Evolutionary conservation across 2,888 invertebrate species (phyloP), one percentile per base, ranked within the genome.

Genomic region (Cantharis lateralis): DNA sequence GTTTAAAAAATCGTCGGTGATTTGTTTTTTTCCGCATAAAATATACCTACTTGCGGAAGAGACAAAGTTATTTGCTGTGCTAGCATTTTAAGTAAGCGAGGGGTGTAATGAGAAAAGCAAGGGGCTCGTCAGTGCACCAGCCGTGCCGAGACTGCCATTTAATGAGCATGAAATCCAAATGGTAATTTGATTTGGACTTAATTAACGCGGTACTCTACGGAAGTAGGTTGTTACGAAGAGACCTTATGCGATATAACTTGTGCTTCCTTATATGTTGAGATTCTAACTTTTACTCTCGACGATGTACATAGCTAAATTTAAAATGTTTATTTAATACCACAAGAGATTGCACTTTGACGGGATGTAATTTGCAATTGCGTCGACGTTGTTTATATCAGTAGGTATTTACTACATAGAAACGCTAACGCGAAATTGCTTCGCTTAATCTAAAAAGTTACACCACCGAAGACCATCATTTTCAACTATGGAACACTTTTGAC

Each of bases 101-200:
- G 78, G 76, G 72, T 76, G 79, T 82, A 82, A 82, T 81, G 81
- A 82, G 80, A 80, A 81, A 80, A 80, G 81, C 81, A 81, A 80
- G 81, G 48, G 82, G 83, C 82, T 83, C 83, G 83, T 82, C 81
- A 80, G 82, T 80, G 80, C 81, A 82, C 83, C 82, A 82, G 81
- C 83, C 82, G 82, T 82, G 82, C 81, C 83, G 83, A 83, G 84
- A 85, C 84, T 85, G 82, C 84, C 84, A 85, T 86, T 87, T 88
- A 88, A 88, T 87, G 87, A 87, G 87, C 87, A 87, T 86, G 86
- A 87, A 88, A 88, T 88, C 87, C 86, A 86, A 88, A 88, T 88
- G 87, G 87, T 87, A 88, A 88, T 88, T 88, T 87, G 87, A 88
- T 88, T 88, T 87, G 85, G 86, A 86, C 87, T 87, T 87, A 87